Percentiles rank a stretch among this genome's conserved stretches.
These are phyloP conservation scores for Drosophila aff. DNA, from an alignment of 1,140 invertebrate species.

Conservation along the genomic window DNA sequence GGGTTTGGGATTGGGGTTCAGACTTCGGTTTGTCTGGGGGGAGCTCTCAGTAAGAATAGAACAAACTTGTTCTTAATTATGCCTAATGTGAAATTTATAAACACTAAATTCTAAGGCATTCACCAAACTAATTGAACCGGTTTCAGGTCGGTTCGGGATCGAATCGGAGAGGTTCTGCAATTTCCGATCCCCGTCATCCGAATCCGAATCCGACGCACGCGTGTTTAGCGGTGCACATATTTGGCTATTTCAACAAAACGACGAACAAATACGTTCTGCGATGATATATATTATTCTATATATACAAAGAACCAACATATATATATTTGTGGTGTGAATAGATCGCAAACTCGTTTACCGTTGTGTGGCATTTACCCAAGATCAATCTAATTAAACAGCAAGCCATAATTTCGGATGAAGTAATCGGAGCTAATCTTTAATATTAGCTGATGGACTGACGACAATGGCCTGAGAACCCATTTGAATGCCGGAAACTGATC, in stretches of 20 bases:
- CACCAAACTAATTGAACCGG: constrained; percentile 66
- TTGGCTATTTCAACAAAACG: constrained; percentile 48
- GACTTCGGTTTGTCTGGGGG: constrained; percentile 13
- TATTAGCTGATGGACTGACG: constrained; percentile 19
- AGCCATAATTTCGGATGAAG: constrained; percentile 59
- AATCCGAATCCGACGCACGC: constrained; percentile 22
- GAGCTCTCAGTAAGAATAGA: constrained; percentile 40
- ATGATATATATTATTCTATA: constrained; percentile 17
- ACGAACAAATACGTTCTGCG: constrained; percentile 20
- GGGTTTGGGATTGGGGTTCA: background rate
- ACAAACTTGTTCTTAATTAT: constrained; percentile 68
- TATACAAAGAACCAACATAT: constrained; percentile 13
- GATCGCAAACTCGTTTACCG: constrained; percentile 65
- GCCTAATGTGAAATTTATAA: constrained; percentile 64
- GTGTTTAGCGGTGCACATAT: constrained; percentile 33
- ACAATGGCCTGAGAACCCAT: constrained; percentile 43
- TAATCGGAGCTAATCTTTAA: constrained; percentile 67
- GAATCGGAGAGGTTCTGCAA: constrained; percentile 36
- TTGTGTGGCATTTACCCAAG: constrained; percentile 65
- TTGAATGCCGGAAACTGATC: constrained; percentile 68
- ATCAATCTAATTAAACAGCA: constrained; percentile 59
- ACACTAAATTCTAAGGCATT: constrained; percentile 62
- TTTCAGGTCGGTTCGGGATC: constrained; percentile 28
- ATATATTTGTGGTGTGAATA: constrained; percentile 12
- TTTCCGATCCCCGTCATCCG: constrained; percentile 47